Evolutionary conservation across 2,888 invertebrate genomes (phyloP).

Genomic region (Lamellibrachia columna): DNA sequence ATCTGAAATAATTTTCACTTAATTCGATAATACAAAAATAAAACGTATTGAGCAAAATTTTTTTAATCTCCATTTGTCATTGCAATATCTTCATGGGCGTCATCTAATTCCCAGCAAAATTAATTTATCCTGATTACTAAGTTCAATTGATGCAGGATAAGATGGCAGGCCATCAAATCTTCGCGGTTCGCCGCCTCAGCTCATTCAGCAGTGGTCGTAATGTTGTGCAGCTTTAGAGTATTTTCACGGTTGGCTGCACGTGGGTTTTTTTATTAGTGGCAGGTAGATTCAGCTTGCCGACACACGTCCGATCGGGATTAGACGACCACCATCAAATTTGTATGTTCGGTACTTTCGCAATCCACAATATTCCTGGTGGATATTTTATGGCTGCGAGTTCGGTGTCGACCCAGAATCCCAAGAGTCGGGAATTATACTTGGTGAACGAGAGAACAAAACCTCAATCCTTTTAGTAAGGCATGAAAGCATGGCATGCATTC

Average conservation of each 20-base stretch:
- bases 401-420: background rate
- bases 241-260: background rate
- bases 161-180: background rate
- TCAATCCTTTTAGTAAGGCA: background rate
- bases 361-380: background rate
- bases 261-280: background rate
- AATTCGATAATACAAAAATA: background rate
- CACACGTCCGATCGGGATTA: background rate
- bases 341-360: background rate
- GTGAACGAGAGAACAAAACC: background rate
- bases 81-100: background rate
- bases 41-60: background rate
- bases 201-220: background rate
- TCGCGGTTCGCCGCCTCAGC: background rate
- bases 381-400: background rate
- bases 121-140: background rate
- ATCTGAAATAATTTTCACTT: conserved; percentile 12
- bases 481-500: background rate
- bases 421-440: background rate
- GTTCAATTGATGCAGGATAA: conserved; percentile 12
- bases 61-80: background rate
- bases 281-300: background rate
- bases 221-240: background rate
- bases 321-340: background rate
- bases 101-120: background rate